phyloP scores from a whole-genome alignment of 2,113 vertebrate genomes.

The Hippopotamus amphibius region DNA sequence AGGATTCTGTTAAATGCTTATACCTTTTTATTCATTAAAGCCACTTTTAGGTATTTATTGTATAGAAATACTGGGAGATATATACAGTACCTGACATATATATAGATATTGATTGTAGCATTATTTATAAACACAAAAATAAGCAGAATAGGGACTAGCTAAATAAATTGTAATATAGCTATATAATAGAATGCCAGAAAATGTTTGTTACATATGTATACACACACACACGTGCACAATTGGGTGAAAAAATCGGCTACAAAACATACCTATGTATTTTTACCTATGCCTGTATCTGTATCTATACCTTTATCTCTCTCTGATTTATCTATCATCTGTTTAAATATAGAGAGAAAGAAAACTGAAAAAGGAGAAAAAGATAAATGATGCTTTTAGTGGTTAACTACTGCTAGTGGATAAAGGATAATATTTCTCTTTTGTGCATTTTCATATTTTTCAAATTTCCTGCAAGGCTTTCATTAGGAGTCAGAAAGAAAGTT shows the following conservation, averaged over 20 bases:
- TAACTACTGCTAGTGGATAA: neutral
- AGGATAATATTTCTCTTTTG: neutral
- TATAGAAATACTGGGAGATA: neutral
- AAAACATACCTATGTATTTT: neutral
- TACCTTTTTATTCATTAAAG: neutral
- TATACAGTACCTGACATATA: neutral
- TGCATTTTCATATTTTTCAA: neutral
- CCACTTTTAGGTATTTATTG: neutral
- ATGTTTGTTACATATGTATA: neutral
- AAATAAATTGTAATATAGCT: neutral
- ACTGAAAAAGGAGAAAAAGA: neutral
- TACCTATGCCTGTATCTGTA: neutral
- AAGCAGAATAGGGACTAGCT: neutral
- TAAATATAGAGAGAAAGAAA: neutral
- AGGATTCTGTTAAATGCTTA: neutral
- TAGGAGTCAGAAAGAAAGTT: neutral
- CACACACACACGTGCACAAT: neutral
- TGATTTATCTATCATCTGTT: neutral
- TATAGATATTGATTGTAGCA: neutral
- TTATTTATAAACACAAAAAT: constrained; percentile 29
- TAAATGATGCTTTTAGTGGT: neutral
- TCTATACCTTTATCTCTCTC: neutral
- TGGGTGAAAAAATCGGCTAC: neutral
- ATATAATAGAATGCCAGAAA: neutral
- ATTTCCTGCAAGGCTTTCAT: neutral